phyloP scores from a whole-genome alignment of 2,888 invertebrate species.

The Alsophila aescularia region DNA sequence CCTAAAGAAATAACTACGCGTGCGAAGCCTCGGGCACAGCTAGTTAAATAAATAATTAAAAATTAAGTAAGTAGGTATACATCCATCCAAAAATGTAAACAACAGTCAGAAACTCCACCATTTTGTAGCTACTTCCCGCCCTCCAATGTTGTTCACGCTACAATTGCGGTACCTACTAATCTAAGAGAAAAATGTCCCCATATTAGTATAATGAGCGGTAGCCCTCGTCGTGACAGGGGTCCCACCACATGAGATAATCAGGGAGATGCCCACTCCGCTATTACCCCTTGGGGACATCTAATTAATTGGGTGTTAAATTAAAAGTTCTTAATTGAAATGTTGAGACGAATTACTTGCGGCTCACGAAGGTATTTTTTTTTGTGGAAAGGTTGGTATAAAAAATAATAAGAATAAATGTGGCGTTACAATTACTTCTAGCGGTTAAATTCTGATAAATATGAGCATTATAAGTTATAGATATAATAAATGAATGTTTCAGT shows the following conservation, averaged over 20 bases:
- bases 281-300: conserved; percentile 32
- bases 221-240: conserved; percentile 36
- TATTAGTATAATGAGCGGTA: conserved; percentile 40
- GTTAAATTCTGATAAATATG: background rate
- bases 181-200: conserved; percentile 33
- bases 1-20: no score
- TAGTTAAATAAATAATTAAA: no score
- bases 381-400: background rate
- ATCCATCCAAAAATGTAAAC: background rate
- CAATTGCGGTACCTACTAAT: conserved; percentile 37
- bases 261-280: conserved; percentile 33
- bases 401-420: background rate
- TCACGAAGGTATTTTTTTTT: background rate
- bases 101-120: background rate
- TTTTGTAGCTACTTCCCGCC: background rate
- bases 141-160: background rate
- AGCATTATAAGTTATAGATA: no score
- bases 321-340: conserved; percentile 34
- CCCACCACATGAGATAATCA: conserved; percentile 35
- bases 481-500: no score
- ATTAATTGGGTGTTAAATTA: conserved; percentile 38
- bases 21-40: no score
- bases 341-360: conserved; percentile 11
- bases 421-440: background rate
- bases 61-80: background rate